A percentile compares a stretch with the other conserved stretches of the same genome.
Conservation (phyloP, 2,113 vertebrate genomes). For the Eublepharis macularius region DNA sequence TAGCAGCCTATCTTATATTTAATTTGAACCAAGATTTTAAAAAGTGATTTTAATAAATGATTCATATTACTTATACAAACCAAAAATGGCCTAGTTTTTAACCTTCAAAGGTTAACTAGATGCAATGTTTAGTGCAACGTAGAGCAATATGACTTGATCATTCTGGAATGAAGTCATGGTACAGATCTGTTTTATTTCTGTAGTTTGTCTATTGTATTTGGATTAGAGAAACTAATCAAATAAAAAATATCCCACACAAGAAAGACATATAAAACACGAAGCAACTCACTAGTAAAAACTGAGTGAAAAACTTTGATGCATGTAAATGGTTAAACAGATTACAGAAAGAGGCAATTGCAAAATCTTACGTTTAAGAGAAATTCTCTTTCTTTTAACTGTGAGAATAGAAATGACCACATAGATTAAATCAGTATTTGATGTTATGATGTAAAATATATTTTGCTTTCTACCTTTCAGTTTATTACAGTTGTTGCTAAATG, state of each 20-base stretch:
- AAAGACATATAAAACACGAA: neutral
- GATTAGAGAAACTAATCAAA: neutral
- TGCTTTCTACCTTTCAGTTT: constrained; percentile 18
- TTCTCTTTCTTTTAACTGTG: neutral
- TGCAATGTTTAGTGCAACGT: neutral
- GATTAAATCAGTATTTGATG: neutral
- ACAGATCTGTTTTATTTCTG: neutral
- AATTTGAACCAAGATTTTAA: neutral
- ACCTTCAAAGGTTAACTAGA: neutral
- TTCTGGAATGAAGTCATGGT: neutral
- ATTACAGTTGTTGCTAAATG: neutral
- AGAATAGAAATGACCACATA: neutral
- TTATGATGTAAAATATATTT: neutral
- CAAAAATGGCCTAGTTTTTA: neutral
- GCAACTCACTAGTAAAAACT: neutral
- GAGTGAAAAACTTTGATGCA: constrained; percentile 8
- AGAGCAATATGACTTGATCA: neutral
- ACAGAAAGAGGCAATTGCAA: neutral
- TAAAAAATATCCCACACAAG: neutral
- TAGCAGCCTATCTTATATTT: neutral
- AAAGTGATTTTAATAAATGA: neutral
- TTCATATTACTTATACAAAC: neutral
- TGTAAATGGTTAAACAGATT: neutral
- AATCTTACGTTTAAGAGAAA: neutral
- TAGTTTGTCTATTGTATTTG: neutral